Base-by-base conservation (phyloP, 2,888 invertebrate genomes). In the Deilephila elpenor region DNA sequence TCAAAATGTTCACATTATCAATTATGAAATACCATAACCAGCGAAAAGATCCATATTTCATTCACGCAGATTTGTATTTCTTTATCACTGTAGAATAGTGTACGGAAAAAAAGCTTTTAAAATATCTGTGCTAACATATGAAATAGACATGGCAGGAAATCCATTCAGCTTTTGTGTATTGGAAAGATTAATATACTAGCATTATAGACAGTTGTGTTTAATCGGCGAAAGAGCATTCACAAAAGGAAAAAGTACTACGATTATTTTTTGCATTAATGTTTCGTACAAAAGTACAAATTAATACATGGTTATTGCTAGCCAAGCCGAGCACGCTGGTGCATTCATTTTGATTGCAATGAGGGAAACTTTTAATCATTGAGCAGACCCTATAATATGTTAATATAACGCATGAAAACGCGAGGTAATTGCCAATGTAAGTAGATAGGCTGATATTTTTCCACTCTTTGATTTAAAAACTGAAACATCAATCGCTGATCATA, bases 321-420 rank as follows among this genome's bases (percentile, higher is more conserved):
- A 64, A 64, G 44, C 37, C 44, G n/a, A 37, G 64, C 37, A 64
- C 37, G 56, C 37, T 64, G 64, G 37, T 64, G 64, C 20, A 64
- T 64, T 64, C 64, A 64, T 64, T 4, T 20, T 44, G 64, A 64
- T 64, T 64, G 64, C 64, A 64, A 64, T 64, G 64, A 64, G 64
- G 64, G 64, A 37, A 37, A 44, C 37, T 64, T 64, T 64, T 44
- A 64, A 64, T 44, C 64, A 64, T 64, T 1, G 44, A 64, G 44
- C 37, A 4, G 5, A 20, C 44, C 44, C 64, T 64, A n/a, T 44
- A 64, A 64, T 25, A 64, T 64, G 64, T 64, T 64, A 64, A 64
- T 64, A 20, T 37, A 64, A 44, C 20, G 20, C n/a, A 64, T 44
- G 64, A 14, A 64, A 64, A 64, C 37, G 44, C 14, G 11, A 37